Evolutionary conservation across 1,140 invertebrate genomes (phyloP), one percentile per base, ranked within the genome.

Genomic region (Sipha flava): DNA sequence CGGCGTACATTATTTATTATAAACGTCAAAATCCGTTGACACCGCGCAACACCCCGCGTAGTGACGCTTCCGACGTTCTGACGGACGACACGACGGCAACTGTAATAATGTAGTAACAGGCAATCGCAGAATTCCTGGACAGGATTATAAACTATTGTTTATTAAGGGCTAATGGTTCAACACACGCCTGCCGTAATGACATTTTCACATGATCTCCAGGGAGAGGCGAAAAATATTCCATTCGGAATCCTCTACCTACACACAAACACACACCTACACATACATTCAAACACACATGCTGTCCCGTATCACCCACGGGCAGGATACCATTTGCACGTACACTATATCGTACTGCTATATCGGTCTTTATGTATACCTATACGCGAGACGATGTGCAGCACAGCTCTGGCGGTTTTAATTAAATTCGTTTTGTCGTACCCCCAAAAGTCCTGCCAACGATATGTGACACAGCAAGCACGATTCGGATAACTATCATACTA

Each of bases 61-160:
- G 31, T 34, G 1, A 31, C 7, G n/a, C 18, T 37, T 23, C n/a
- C 12, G 18, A 37, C 34, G 6, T 16, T 45, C 37, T 37, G 64
- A 40, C 64, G 9, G 64, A 43, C 31, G 26, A 16, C 23, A 37
- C n/a, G 6, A 66, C 64, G 40, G 31, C 5, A 23, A 37, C 54
- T 29, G 54, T 29, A 16, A 29, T 29, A 31, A 31, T 59, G 26
- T 59, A 59, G 10, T 5, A 66, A 59, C 6, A 12, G 3, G 57
- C 29, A 31, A 59, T 59, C 57, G 29, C 57, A 59, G 29, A 26
- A 66, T 40, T 40, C 10, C 62, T n/a, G 62, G 62, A 66, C 62
- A 66, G 34, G 62, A 66, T 66, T 66, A 73, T 73, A 73, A 73
- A 73, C 26, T 73, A 73, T 73, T 73, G 70, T 73, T 73, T 73